A percentile compares a stretch with the other conserved stretches of the same genome.
Evolutionary conservation across 1,140 invertebrate species (phyloP).

Genomic region (Akabosia matsudoensis): DNA sequence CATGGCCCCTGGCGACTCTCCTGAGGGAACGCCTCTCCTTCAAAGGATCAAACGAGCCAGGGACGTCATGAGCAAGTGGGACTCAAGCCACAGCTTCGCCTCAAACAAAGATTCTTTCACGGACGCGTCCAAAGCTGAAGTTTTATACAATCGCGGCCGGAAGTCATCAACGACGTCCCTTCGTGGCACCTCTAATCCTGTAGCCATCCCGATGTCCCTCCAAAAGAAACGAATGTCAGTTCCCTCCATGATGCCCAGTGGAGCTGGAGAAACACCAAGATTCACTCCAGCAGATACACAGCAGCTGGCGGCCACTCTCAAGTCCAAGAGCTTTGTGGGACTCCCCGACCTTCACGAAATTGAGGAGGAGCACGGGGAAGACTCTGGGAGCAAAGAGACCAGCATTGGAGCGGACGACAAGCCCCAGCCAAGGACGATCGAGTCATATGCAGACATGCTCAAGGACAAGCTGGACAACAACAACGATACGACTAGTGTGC

Average conservation of each 20-base stretch:
- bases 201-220: background rate
- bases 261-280: background rate
- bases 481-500: constrained; percentile 29
- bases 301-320: constrained; percentile 48
- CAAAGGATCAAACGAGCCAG: constrained; percentile 54
- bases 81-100: constrained; percentile 48
- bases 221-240: constrained; percentile 37
- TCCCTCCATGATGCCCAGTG: constrained; percentile 23
- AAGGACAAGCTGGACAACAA: constrained; percentile 22
- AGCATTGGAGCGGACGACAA: background rate
- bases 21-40: constrained; percentile 52
- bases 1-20: constrained; percentile 45
- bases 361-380: constrained; percentile 27
- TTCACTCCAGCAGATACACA: constrained; percentile 46
- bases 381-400: background rate
- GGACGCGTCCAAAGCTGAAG: background rate
- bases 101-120: constrained; percentile 10
- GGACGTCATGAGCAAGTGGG: constrained; percentile 49
- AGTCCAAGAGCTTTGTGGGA: constrained; percentile 34
- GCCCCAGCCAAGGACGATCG: background rate
- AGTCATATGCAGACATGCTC: background rate
- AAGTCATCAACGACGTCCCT: constrained; percentile 38
- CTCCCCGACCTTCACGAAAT: constrained; percentile 36
- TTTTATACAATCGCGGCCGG: constrained; percentile 25
- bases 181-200: background rate